Percentiles rank a stretch among this genome's conserved stretches.
Evolutionary conservation across 92 coral and sea anemone species (phyloP).

Genomic region (Zoanthus sociatus): DNA sequence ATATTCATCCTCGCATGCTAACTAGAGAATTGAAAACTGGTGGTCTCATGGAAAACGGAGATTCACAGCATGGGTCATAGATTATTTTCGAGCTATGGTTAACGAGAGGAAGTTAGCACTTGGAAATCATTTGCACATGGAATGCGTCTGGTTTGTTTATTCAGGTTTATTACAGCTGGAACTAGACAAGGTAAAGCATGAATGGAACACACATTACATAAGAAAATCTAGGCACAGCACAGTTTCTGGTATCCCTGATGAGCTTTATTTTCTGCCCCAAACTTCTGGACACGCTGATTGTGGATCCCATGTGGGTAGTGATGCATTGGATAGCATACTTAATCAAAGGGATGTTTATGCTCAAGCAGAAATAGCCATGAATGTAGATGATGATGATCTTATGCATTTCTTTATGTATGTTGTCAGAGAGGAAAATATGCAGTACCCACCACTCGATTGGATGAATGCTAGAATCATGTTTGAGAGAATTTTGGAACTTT

Average conservation of each 20-base stretch:
- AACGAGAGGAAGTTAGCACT: conserved; percentile 48
- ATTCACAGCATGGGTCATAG: conserved; percentile 63
- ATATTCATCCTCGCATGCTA: conserved; percentile 60
- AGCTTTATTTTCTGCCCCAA: conserved; percentile 57
- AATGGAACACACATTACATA: conserved; percentile 57
- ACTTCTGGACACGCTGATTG: conserved; percentile 38
- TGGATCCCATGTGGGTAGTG: conserved; percentile 33
- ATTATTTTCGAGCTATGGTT: conserved; percentile 47
- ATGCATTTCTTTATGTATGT: conserved; percentile 54
- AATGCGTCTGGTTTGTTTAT: conserved; percentile 71
- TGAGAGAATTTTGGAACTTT: conserved; percentile 49
- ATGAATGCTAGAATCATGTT: conserved; percentile 30
- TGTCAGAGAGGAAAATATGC: conserved; percentile 44
- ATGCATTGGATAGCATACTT: conserved; percentile 40
- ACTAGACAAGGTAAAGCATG: conserved; percentile 59
- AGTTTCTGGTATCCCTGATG: conserved; percentile 65
- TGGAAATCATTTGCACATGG: conserved; percentile 56
- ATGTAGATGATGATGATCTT: conserved; percentile 46
- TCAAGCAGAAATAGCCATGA: conserved; percentile 47
- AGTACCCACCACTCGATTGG: conserved; percentile 61
- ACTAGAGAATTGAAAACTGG: conserved; percentile 62
- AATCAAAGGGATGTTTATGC: conserved; percentile 57
- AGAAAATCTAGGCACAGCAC: conserved; percentile 55
- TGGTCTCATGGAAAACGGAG: conserved; percentile 53
- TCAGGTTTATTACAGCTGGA: conserved; percentile 50